A percentile compares a stretch with the other conserved stretches of the same genome.
Conservation (phyloP, 2,888 invertebrate genomes). For the Nipponacmea schrenckii region DNA sequence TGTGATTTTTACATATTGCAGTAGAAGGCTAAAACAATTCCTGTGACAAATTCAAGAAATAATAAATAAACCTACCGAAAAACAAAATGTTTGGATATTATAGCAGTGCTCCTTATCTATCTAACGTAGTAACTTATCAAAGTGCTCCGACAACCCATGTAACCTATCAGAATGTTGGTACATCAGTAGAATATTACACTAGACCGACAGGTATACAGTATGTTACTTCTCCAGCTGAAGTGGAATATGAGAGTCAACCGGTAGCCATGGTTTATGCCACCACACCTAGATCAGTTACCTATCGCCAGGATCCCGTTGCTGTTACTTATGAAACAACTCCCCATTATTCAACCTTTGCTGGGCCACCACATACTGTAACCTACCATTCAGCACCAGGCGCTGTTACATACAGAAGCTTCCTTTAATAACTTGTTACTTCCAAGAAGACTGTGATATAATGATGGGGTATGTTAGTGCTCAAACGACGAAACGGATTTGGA, state of each 20-base stretch:
- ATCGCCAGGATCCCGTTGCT: background rate
- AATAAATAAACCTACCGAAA: too few species aligned
- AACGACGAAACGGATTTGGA: too few species aligned
- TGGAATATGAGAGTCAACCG: background rate
- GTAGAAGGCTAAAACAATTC: too few species aligned
- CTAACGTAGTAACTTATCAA: background rate
- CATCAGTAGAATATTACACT: background rate
- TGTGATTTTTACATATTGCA: too few species aligned
- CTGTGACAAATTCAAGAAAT: too few species aligned
- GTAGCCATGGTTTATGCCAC: constrained; percentile 1
- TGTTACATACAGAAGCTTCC: background rate
- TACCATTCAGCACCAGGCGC: background rate
- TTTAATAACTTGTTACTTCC: too few species aligned
- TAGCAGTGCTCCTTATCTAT: background rate
- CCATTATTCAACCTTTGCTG: background rate
- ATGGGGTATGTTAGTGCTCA: too few species aligned
- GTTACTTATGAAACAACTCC: background rate
- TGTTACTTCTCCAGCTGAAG: background rate
- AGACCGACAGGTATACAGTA: constrained; percentile 1
- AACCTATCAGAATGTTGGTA: background rate
- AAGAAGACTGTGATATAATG: too few species aligned
- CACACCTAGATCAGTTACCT: background rate
- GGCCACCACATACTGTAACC: background rate
- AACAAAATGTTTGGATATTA: background rate
- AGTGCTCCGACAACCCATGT: background rate